phyloP scores from a whole-genome alignment of 2,888 invertebrate genomes.

The Pecten maximus region DNA sequence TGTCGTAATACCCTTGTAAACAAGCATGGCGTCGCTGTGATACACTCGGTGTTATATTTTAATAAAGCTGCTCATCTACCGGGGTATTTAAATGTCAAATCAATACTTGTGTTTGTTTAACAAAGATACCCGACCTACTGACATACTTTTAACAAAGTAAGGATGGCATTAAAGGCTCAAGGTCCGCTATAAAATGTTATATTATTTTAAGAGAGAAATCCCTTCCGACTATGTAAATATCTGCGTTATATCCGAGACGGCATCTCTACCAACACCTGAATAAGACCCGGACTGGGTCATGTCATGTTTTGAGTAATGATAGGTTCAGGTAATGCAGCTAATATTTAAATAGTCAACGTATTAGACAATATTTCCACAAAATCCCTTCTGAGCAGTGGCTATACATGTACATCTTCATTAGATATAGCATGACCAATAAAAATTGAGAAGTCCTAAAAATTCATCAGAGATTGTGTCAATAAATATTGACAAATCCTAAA shows the following conservation, averaged over 20 bases:
- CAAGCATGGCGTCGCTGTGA: background rate
- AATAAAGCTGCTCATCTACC: background rate
- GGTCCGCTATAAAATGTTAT: background rate
- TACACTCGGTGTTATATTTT: background rate
- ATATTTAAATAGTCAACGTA: no score
- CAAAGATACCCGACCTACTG: background rate
- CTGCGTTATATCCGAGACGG: background rate
- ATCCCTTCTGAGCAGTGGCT: no score
- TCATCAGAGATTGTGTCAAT: no score
- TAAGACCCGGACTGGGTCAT: background rate
- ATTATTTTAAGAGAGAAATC: background rate
- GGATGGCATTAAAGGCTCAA: background rate
- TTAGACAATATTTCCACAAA: no score
- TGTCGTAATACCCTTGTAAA: background rate
- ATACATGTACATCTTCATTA: no score
- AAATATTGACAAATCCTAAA: no score
- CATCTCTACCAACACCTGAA: background rate
- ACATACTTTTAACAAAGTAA: background rate
- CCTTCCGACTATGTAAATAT: background rate
- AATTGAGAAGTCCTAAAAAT: no score
- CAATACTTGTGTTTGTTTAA: background rate
- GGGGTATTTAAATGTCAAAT: background rate
- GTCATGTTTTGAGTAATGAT: no score
- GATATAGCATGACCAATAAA: no score
- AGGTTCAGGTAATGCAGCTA: no score